phyloP scores from a whole-genome alignment of 2,113 vertebrate species.

The Lamprologus sp. region DNA sequence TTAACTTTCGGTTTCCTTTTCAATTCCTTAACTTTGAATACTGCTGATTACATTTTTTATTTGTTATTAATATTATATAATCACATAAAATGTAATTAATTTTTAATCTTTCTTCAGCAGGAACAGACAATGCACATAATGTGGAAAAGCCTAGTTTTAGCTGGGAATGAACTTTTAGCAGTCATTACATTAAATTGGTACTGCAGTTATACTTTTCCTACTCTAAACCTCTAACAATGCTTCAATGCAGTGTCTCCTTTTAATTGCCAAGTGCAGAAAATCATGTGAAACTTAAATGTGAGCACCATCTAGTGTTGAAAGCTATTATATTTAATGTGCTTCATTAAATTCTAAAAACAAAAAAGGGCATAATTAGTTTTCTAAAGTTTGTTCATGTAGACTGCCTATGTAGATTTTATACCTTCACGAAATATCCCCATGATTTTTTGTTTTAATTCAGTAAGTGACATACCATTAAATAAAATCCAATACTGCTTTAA shows the following conservation, averaged over 20 bases:
- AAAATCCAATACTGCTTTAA: neutral
- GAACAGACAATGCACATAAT: neutral
- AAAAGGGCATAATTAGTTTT: neutral
- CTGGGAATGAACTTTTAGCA: neutral
- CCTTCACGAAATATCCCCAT: rapidly evolving
- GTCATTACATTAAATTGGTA: neutral
- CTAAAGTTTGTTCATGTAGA: neutral
- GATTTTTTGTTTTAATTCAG: neutral
- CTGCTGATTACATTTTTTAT: neutral
- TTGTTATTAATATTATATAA: neutral
- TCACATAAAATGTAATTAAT: neutral
- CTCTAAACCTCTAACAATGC: neutral
- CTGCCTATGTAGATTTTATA: neutral
- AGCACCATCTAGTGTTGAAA: slow-evolving; percentile 55
- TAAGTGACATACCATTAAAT: neutral
- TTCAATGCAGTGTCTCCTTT: neutral
- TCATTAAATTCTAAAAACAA: neutral
- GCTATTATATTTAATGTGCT: neutral
- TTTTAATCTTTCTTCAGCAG: neutral
- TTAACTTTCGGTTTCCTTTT: neutral
- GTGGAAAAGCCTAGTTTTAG: neutral
- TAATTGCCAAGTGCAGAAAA: neutral
- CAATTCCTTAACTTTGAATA: neutral
- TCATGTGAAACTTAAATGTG: neutral
- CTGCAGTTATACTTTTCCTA: neutral